Percentiles rank a stretch among this genome's conserved stretches.
Conservation (phyloP, 2,888 invertebrate species). For the Hesperia comma region DNA sequence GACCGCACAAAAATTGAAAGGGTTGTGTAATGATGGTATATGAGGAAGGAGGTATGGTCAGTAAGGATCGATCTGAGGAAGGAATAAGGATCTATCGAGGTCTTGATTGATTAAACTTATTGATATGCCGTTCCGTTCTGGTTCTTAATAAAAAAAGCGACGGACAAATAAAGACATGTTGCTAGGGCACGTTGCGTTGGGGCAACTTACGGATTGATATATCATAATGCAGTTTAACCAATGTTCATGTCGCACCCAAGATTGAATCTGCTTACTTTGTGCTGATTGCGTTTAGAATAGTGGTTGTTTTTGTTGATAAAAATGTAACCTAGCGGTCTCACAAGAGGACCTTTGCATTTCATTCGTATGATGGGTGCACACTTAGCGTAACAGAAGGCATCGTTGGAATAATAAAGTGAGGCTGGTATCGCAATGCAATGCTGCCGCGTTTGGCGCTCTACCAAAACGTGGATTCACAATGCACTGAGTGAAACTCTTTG, state of each 20-base stretch:
- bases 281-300: background rate
- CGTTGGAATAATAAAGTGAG: slow-evolving; percentile 33
- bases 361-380: slow-evolving; percentile 29
- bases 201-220: no score
- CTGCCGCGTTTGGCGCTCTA: slow-evolving; percentile 19
- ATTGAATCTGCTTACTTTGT: background rate
- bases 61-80: no score
- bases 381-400: slow-evolving; percentile 30
- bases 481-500: slow-evolving; percentile 33
- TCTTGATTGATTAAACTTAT: no score
- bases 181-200: no score
- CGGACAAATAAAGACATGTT: no score
- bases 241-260: background rate
- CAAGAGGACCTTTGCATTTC: slow-evolving; percentile 18
- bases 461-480: slow-evolving; percentile 25
- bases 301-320: background rate
- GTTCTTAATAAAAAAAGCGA: no score
- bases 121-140: no score
- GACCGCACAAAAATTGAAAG: no score
- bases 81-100: no score
- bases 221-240: no score
- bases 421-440: slow-evolving; percentile 19
- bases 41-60: no score
- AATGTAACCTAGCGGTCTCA: background rate
- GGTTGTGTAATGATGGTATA: no score